These are phyloP conservation scores for Eulacestoma nigropectus DNA, from an alignment of 2,113 vertebrate genomes.

Conservation along the genomic window DNA sequence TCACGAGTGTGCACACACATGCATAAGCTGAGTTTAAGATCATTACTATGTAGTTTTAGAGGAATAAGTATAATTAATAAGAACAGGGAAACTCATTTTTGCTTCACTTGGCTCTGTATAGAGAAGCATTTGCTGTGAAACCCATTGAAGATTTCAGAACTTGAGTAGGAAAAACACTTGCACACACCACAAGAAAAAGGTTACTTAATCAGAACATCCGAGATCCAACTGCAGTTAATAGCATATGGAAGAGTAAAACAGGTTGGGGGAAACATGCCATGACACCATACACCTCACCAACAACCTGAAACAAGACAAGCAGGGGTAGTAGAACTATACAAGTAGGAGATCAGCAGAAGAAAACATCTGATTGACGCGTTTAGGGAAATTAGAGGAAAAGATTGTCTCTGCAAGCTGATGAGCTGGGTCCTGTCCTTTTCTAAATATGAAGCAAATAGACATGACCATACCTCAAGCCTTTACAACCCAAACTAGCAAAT, in stretches of 20 bases:
- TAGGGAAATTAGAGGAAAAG: not conserved
- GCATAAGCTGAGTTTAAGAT: not conserved
- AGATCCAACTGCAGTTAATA: not conserved
- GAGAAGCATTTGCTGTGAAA: not conserved
- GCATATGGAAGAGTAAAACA: not conserved
- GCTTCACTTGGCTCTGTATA: not conserved
- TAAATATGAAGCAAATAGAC: not conserved
- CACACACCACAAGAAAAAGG: not conserved
- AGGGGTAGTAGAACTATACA: not conserved
- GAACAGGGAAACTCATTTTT: not conserved
- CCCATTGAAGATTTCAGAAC: not conserved
- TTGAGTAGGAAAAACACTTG: not conserved
- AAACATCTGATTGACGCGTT: not conserved
- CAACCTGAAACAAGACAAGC: not conserved
- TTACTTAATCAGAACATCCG: not conserved
- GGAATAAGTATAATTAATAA: not conserved
- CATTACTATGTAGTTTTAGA: not conserved
- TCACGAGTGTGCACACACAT: slow-evolving; percentile 22
- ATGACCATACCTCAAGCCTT: not conserved
- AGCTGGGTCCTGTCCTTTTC: not conserved
- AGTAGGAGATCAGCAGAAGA: not conserved
- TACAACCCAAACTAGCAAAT: not conserved
- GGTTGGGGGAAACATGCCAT: not conserved
- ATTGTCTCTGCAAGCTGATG: not conserved
- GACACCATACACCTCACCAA: not conserved